Percentiles rank a stretch among this genome's conserved stretches.
These are phyloP conservation scores for Cartodere bifasciata DNA, from an alignment of 2,888 invertebrate species.

Conservation along the genomic window DNA sequence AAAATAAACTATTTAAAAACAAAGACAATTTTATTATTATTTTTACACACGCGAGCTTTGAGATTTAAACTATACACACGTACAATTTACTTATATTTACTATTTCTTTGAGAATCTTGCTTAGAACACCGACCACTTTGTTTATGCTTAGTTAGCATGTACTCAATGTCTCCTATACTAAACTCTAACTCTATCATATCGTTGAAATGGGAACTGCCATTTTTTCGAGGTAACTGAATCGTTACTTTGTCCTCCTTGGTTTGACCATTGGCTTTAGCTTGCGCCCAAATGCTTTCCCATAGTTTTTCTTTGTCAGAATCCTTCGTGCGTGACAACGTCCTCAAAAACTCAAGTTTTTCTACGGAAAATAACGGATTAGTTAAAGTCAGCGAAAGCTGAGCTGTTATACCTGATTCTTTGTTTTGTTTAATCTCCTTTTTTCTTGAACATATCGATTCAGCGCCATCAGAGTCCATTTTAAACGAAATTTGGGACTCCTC, in stretches of 20 bases:
- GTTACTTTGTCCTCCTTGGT: slow-evolving; percentile 28
- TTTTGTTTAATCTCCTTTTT: not conserved
- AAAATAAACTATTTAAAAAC: no score
- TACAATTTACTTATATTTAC: slow-evolving; percentile 9
- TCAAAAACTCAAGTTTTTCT: slow-evolving; percentile 29
- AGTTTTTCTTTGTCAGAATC: slow-evolving; percentile 25
- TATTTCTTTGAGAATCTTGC: slow-evolving; percentile 5
- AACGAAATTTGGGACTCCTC: slow-evolving; percentile 15
- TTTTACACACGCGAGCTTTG: no score
- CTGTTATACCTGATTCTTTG: slow-evolving; percentile 3
- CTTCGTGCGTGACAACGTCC: slow-evolving; percentile 25
- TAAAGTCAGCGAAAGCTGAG: not conserved
- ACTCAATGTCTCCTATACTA: slow-evolving; percentile 27
- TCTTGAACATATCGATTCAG: slow-evolving; percentile 9
- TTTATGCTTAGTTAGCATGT: slow-evolving; percentile 17
- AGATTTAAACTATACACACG: slow-evolving; percentile 15
- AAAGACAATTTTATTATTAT: no score
- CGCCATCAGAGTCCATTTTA: slow-evolving; percentile 10
- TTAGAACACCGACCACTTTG: slow-evolving; percentile 4
- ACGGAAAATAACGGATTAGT: not conserved
- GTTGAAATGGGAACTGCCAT: slow-evolving; percentile 17
- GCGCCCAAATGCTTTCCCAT: slow-evolving; percentile 30
- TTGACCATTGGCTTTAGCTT: slow-evolving; percentile 28
- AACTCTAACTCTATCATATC: slow-evolving; percentile 25
- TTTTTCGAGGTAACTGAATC: slow-evolving; percentile 28